Base-by-base conservation (phyloP, 2,888 invertebrate genomes). In the Amiota communis region DNA sequence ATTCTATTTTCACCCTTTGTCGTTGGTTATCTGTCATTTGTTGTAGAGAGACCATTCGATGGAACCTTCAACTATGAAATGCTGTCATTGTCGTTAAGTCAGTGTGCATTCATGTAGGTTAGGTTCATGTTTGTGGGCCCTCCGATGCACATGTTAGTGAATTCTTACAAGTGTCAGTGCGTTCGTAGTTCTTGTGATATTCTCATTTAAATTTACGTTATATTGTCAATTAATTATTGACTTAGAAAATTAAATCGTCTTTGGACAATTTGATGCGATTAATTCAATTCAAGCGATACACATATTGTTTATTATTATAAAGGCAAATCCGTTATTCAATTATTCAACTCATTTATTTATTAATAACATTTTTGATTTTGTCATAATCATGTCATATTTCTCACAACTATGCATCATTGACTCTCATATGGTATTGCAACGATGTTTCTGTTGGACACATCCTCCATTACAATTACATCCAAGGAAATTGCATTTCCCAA, bases 161-260 rank as follows among this genome's bases (percentile, higher is more conserved):
- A 64, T 71, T 51, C 64, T 51, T 64, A 64, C 71, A 71, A 71
- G 71, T 71, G 71, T 71, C 53, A 36, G 51, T 71, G 53, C 64
- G 20, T n/a, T 67, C 51, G 12, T 12, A 46, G 46, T 23, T n/a
- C 13, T 77, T 73, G 71, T 70, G 71, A 74, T 74, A 71, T 71
- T 70, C 73, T 75, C 75, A 76, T 75, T 79, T 77, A 75, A 76
- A 36, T 6, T 6, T 36, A 77, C 76, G 85, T 85, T 85, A 85
- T 76, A 76, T 77, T 81, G 83, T 80, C 86, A 85, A 72, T 78
- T 74, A 78, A 74, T 78, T 80, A 77, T 80, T 77, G 75, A 72
- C 15, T 67, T 72, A 73, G 80, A 77, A 85, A 83, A 83, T 85
- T 83, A 85, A 83, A 81, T 83, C 85, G 83, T 86, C 53, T 68